Evolutionary conservation across 2,113 vertebrate genomes (phyloP).

Genomic region (Festucalex cinctus): DNA sequence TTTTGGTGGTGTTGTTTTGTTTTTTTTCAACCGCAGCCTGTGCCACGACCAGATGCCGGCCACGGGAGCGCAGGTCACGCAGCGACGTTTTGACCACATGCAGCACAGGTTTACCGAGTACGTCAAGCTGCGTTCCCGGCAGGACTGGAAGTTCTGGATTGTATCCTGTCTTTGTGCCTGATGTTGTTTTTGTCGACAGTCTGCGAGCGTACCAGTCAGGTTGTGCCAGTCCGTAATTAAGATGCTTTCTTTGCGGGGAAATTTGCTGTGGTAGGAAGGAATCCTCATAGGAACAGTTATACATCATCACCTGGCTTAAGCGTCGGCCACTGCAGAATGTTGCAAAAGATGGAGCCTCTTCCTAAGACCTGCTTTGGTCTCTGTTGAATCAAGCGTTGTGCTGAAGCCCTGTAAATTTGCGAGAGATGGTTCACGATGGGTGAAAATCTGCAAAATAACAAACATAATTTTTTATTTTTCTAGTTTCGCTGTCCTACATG

Average conservation of each 20-base stretch:
- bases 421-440: too few relatives aligned
- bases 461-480: too few relatives aligned
- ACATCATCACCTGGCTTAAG: background rate
- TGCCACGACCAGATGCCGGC: constrained; percentile 93
- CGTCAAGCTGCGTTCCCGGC: constrained; percentile 83
- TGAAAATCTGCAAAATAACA: too few relatives aligned
- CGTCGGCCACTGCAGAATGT: background rate
- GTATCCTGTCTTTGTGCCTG: constrained; percentile 82
- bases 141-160: constrained; percentile 99
- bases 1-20: too few relatives aligned
- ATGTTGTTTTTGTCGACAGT: background rate
- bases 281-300: background rate
- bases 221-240: background rate
- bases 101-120: constrained; percentile 87
- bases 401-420: too few relatives aligned
- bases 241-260: background rate
- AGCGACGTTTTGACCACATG: constrained; percentile 80
- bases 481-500: too few relatives aligned
- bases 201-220: too few relatives aligned
- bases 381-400: background rate
- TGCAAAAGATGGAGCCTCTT: background rate
- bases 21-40: constrained; percentile 65
- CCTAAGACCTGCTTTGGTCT: too few relatives aligned
- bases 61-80: constrained; percentile 81
- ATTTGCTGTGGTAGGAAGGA: background rate